phyloP scores from a whole-genome alignment of 2,113 vertebrate genomes.

The Potamarius usumacintae region DNA sequence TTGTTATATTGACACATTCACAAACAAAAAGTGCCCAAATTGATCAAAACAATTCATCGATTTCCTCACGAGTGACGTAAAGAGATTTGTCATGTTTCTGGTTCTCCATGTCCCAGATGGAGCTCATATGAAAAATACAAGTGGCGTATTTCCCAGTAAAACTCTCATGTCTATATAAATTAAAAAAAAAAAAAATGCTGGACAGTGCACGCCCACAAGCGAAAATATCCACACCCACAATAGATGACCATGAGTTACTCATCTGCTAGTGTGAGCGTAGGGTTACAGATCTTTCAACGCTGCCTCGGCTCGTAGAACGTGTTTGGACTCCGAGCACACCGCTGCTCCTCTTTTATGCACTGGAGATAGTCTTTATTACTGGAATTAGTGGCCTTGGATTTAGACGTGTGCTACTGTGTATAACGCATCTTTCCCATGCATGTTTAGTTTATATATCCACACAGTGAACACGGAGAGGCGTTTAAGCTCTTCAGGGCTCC shows the following conservation, averaged over 20 bases:
- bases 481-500: neutral
- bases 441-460: constrained; percentile 52
- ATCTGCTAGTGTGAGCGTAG: constrained; percentile 12
- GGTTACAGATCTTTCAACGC: constrained; percentile 60
- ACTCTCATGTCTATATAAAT: too few relatives aligned
- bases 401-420: constrained; percentile 51
- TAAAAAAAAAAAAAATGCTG: neutral
- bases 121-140: neutral
- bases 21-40: too few relatives aligned
- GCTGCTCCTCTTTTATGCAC: constrained; percentile 62
- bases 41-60: too few relatives aligned
- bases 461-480: neutral
- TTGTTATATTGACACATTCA: too few relatives aligned
- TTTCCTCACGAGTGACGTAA: too few relatives aligned
- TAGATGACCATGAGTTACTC: neutral
- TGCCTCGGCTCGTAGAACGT: constrained; percentile 66
- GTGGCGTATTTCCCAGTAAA: neutral
- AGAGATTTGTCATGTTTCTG: too few relatives aligned
- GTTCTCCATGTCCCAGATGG: too few relatives aligned
- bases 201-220: neutral
- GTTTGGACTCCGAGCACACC: constrained; percentile 49
- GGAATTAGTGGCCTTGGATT: constrained; percentile 70
- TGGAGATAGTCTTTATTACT: constrained; percentile 64
- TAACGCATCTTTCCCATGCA: constrained; percentile 9
- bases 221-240: neutral